Evolutionary conservation across 2,113 vertebrate genomes (phyloP), one percentile per base, ranked within the genome.

Genomic region (Pelecanus crispus): DNA sequence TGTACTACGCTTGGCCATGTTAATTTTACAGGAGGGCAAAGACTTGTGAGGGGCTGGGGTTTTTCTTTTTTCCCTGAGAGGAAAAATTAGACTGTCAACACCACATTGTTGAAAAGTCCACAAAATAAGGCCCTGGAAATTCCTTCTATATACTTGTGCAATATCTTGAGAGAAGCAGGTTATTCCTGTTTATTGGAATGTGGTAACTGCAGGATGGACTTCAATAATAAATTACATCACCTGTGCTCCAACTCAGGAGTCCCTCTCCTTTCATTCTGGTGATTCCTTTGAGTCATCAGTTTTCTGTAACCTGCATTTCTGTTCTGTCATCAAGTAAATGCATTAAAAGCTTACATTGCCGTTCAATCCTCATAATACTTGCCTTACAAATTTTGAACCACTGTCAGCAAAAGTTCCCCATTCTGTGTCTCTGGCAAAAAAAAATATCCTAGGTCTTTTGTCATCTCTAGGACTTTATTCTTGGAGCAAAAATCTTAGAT

Each of bases 221-320:
- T 96, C 70, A 86, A 3, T 44, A 89, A 84, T 86, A 78, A 92
- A 95, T 31, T 17, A 45, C 20, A 65, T 89, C 28, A 40, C 45
- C 61, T 80, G 16, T 92, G 34, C 25, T 81, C 86, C 24, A 15
- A 73, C 21, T 15, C 52, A 68, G 62, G 44, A 63, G 50, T 50
- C 42, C 40, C 21, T 75, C 84, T 91, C 36, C 44, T 91, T 71
- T 82, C 11, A 34, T 31, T 66, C 24, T 77, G 32, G 36, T 94
- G 88, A 92, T 78, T 71, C 81, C 78, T 86, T 91, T 20, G 56
- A 61, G 21, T 91, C 97, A 96, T 84, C 56, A 34, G 9, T 77
- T 97, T 86, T 96, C 71, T 77, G 3, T 66, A 93, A 85, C 28
- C 45, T 86, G 29, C 26, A 85, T 92, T 94, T 95, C 83, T 67